Evolutionary conservation across 92 coral and sea anemone genomes (phyloP).

Genomic region (Phenganax subtilis): DNA sequence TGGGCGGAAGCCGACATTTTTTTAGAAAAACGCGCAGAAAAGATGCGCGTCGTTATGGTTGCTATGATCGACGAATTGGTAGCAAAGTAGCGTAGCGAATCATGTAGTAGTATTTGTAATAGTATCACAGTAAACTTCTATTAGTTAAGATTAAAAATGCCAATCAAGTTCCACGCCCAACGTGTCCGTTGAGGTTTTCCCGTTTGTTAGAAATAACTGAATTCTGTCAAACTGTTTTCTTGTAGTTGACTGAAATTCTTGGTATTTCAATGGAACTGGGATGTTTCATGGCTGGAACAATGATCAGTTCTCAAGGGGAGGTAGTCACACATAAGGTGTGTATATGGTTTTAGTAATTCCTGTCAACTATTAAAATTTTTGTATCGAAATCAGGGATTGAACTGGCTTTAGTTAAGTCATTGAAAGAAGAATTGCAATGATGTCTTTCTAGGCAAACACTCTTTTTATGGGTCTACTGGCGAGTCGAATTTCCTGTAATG

Average conservation of each 20-base stretch:
- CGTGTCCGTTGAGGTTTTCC: not conserved
- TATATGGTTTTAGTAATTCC: not conserved
- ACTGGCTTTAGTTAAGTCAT: no score
- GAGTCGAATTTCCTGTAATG: no score
- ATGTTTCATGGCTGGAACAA: conserved; percentile 94
- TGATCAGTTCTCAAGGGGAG: conserved; percentile 88
- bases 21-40: no score
- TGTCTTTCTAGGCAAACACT: no score
- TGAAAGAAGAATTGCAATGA: no score
- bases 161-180: not conserved
- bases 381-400: not conserved
- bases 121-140: no score
- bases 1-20: no score
- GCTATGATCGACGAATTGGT: no score
- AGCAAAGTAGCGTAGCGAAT: no score
- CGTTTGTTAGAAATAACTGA: not conserved
- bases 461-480: no score
- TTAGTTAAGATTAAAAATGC: not conserved
- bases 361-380: not conserved
- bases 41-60: no score
- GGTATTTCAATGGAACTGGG: conserved; percentile 99
- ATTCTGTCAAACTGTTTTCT: not conserved
- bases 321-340: conserved; percentile 78
- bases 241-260: conserved; percentile 82
- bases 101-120: no score